Base-by-base conservation (phyloP, 2,113 vertebrate genomes). In the Callaeas wilsoni region DNA sequence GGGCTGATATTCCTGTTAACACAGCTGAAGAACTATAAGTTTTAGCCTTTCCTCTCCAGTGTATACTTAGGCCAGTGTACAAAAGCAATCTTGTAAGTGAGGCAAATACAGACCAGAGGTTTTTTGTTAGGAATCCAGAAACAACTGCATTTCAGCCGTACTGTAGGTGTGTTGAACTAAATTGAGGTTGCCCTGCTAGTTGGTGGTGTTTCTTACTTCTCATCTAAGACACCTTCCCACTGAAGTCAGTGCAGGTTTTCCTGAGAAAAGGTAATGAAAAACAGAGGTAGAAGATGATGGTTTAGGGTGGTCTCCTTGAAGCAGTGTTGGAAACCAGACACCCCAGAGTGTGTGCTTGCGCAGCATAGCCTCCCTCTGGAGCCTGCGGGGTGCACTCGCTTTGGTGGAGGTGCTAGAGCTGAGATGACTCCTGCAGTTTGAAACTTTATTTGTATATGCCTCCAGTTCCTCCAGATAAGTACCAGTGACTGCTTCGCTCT, bases 401-500 rank as follows among this genome's bases (percentile, higher is more conserved):
- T 30, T 46, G 39, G 68, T 52, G 79, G 49, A 75, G 80, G 20
- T 77, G 64, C 49, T 76, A 39, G 59, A 79, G 56, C 52, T 27
- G 91, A 85, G 35, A 27, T 86, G 82, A 87, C 41, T 71, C 69
- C 50, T 67, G 44, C 44, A 63, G 47, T 59, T 67, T 73, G 84
- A 96, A 95, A 68, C 64, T 69, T 95, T 50, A 53, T 76, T 83
- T 93, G 76, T 79, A 20, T 33, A 30, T 87, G 50, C 65, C 86
- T 87, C 12, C 41, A 64, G 46, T 68, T 96, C 89, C 71, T 53
- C 92, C 79, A 75, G 42, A 95, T 88, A 96, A 95, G 80, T 78
- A 62, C 44, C 44, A 80, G 1, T 71, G 60, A 87, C 91, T 86
- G 79, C 49, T 53, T 84, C 6, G 0, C 59, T 94, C 68, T 75